Percentiles rank a stretch among this genome's conserved stretches.
phyloP scores from a whole-genome alignment of 2,113 vertebrate genomes.

The Clarias gariepinus region DNA sequence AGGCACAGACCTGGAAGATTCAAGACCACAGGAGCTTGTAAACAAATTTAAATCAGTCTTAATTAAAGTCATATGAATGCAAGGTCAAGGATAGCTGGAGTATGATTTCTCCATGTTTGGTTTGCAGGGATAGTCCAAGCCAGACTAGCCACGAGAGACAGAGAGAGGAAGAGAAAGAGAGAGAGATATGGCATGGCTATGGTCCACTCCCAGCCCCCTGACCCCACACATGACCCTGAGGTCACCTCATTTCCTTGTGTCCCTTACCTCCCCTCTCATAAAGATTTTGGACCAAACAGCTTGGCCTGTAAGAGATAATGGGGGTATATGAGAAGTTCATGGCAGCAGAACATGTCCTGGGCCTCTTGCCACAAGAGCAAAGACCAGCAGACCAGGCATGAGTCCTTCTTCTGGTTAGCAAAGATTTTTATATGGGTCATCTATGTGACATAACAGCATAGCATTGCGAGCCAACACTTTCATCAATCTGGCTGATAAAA shows the following conservation, averaged over 20 bases:
- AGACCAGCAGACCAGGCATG: constrained; percentile 23
- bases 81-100: constrained; percentile 64
- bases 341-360: constrained; percentile 58
- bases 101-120: constrained; percentile 48
- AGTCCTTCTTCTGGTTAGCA: background rate
- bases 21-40: constrained; percentile 75
- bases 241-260: constrained; percentile 82
- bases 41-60: constrained; percentile 76
- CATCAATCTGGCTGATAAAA: constrained; percentile 46
- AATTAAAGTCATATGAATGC: constrained; percentile 74
- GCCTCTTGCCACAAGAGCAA: constrained; percentile 45
- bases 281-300: constrained; percentile 68
- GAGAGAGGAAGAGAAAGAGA: background rate
- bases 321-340: constrained; percentile 59
- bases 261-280: constrained; percentile 77
- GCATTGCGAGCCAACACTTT: background rate
- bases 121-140: constrained; percentile 47
- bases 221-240: constrained; percentile 71
- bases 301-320: constrained; percentile 69
- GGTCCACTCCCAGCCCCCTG: constrained; percentile 67
- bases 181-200: constrained; percentile 51
- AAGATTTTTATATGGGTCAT: background rate
- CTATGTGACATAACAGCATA: background rate
- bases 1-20: constrained; percentile 68
- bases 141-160: constrained; percentile 53